These are phyloP conservation scores for Teleogryllus oceanicus DNA, from an alignment of 2,888 invertebrate species.

Conservation along the genomic window DNA sequence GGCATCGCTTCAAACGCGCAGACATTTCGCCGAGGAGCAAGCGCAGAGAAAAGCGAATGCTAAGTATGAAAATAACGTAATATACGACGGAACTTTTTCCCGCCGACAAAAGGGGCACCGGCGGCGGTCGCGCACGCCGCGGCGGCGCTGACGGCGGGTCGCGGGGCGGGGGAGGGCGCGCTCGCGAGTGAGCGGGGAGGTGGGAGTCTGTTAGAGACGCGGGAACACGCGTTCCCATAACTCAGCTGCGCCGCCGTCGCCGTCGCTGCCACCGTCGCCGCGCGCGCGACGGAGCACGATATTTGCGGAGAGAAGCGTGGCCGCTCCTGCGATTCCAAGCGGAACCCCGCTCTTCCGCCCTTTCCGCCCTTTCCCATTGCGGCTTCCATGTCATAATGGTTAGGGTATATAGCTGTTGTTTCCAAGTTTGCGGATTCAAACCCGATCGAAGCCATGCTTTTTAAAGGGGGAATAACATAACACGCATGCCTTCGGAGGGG, in stretches of 20 bases:
- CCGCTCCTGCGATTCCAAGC: background rate
- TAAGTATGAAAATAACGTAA: conserved; percentile 18
- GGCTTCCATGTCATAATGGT: too few species aligned
- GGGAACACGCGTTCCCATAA: background rate
- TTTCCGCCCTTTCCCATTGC: too few species aligned
- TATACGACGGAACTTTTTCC: background rate
- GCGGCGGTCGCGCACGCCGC: background rate
- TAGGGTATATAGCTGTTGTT: too few species aligned
- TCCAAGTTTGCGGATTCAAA: too few species aligned
- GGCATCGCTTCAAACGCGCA: background rate
- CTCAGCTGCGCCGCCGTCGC: background rate
- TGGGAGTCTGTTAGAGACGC: background rate
- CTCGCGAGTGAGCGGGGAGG: background rate
- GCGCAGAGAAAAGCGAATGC: background rate
- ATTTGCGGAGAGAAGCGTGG: background rate
- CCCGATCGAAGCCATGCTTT: too few species aligned
- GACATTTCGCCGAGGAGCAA: background rate
- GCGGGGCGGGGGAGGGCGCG: background rate
- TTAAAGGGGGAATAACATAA: too few species aligned
- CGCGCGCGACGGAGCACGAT: background rate
- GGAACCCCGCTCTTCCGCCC: too few species aligned
- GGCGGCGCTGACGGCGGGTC: background rate
- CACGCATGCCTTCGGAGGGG: too few species aligned
- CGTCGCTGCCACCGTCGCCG: background rate
- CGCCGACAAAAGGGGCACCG: background rate